phyloP scores from a whole-genome alignment of 2,888 invertebrate species.

The Linnaemya vulpina region DNA sequence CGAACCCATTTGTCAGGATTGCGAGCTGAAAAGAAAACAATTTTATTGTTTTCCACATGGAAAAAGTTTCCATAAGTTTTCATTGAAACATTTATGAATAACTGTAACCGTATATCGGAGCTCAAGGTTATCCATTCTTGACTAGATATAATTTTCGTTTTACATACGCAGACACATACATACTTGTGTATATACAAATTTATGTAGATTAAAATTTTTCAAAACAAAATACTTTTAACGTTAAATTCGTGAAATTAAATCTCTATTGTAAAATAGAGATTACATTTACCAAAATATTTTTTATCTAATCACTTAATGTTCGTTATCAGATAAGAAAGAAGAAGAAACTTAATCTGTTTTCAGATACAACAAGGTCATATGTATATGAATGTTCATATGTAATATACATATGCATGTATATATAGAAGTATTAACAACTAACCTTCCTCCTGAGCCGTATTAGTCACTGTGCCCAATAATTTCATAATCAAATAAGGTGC shows the following conservation, averaged over 20 bases:
- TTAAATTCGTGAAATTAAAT: too few species aligned
- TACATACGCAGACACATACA: too few species aligned
- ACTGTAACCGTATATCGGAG: too few species aligned
- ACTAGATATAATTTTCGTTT: too few species aligned
- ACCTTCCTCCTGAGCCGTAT: constrained; percentile 86
- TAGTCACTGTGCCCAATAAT: constrained; percentile 86
- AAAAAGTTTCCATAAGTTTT: too few species aligned
- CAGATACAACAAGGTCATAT: not conserved
- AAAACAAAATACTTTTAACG: too few species aligned
- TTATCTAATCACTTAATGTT: constrained; percentile 63
- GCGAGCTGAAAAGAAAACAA: constrained; percentile 83
- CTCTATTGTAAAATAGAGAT: too few species aligned
- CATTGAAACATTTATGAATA: too few species aligned
- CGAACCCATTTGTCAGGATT: constrained; percentile 89
- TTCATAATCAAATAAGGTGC: constrained; percentile 96
- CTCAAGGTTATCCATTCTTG: too few species aligned
- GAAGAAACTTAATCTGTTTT: not conserved
- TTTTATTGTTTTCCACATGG: too few species aligned
- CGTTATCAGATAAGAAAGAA: constrained; percentile 3
- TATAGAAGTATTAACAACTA: constrained; percentile 75
- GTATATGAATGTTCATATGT: not conserved
- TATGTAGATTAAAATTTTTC: too few species aligned
- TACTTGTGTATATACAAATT: too few species aligned
- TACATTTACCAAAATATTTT: not conserved
- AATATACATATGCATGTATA: not conserved